phyloP scores from a whole-genome alignment of 2,113 vertebrate genomes.

The Puntigrus tetrazona region DNA sequence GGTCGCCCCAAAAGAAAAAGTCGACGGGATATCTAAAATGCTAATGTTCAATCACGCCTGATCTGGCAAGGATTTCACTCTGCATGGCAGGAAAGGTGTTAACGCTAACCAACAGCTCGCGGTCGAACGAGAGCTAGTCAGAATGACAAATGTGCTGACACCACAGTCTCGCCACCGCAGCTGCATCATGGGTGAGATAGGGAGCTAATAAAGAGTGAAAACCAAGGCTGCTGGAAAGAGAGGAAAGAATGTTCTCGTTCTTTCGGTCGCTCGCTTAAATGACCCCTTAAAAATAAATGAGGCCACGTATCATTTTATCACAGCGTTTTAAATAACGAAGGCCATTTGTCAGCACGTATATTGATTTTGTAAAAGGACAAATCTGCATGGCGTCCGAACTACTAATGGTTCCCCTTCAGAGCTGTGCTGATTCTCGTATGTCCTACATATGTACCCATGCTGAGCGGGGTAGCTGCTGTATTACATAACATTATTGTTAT shows the following conservation, averaged over 20 bases:
- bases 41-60: background rate
- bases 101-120: background rate
- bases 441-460: background rate
- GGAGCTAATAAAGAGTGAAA: slow-evolving; percentile 8
- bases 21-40: background rate
- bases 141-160: slow-evolving; percentile 43
- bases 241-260: background rate
- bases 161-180: background rate
- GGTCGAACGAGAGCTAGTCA: background rate
- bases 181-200: slow-evolving; percentile 4
- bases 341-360: slow-evolving; percentile 37
- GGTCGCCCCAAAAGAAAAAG: background rate
- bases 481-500: background rate
- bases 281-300: slow-evolving; percentile 9
- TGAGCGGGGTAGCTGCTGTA: background rate
- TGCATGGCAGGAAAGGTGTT: background rate
- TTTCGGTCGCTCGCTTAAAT: background rate
- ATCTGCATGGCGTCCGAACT: background rate
- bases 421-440: slow-evolving; percentile 17
- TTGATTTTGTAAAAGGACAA: slow-evolving; percentile 29
- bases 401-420: slow-evolving; percentile 23
- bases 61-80: background rate
- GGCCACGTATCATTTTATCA: slow-evolving; percentile 14
- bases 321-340: background rate
- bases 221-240: background rate